Evolutionary conservation across 2,888 invertebrate species (phyloP).

Genomic region (Spodoptera littoralis): DNA sequence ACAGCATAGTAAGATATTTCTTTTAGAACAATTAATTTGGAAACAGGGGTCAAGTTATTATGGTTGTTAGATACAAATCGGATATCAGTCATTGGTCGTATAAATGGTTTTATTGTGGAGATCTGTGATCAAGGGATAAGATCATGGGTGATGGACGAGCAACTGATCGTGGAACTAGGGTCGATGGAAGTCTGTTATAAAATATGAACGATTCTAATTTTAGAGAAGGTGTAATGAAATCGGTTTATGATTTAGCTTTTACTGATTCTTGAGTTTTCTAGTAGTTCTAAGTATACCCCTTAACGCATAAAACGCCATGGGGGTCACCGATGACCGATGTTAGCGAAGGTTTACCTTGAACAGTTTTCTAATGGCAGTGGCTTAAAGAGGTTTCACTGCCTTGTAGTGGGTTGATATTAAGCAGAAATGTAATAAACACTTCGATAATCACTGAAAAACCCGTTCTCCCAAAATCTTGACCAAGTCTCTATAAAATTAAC

Average conservation of each 20-base stretch:
- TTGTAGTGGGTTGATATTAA: no score
- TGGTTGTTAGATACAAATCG: slow-evolving; percentile 78
- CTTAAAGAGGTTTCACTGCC: no score
- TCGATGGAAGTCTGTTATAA: slow-evolving; percentile 65
- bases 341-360: no score
- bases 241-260: slow-evolving; percentile 11
- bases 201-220: slow-evolving; percentile 55
- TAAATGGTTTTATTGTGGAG: slow-evolving; percentile 86
- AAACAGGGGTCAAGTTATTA: slow-evolving; percentile 60
- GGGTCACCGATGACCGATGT: no score
- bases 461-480: no score
- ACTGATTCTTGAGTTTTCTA: background rate
- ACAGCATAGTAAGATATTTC: slow-evolving; percentile 62
- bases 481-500: no score
- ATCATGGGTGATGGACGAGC: slow-evolving; percentile 82
- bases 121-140: slow-evolving; percentile 82
- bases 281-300: no score
- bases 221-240: slow-evolving; percentile 39
- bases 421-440: no score
- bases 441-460: no score
- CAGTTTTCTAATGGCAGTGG: no score
- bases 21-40: slow-evolving; percentile 44
- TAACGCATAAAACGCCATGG: no score
- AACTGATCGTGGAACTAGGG: slow-evolving; percentile 69
- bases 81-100: slow-evolving; percentile 82